phyloP scores from a whole-genome alignment of 2,113 vertebrate genomes.

The Raja brachyura region DNA sequence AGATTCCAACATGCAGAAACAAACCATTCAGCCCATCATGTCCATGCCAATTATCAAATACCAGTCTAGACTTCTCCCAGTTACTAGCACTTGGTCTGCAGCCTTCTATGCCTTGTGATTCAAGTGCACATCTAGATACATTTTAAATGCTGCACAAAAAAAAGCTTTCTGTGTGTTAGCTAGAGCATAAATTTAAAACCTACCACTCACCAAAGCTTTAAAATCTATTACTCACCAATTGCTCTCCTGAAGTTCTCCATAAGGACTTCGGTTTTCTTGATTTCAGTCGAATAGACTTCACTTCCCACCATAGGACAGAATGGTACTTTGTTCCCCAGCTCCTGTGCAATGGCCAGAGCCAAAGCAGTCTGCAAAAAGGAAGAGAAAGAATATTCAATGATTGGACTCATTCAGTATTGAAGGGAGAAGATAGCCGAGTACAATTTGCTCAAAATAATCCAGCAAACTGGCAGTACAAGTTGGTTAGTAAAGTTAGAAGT shows the following conservation, averaged over 20 bases:
- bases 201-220: conserved; percentile 53
- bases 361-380: conserved; percentile 73
- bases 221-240: conserved; percentile 70
- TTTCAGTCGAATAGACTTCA: conserved; percentile 94
- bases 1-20: too few species aligned
- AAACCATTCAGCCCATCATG: too few species aligned
- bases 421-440: background rate
- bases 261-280: conserved; percentile 96
- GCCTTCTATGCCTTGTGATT: too few species aligned
- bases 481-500: too few species aligned
- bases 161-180: conserved; percentile 47
- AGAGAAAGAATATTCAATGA: conserved; percentile 37
- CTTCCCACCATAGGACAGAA: conserved; percentile 99
- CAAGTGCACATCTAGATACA: too few species aligned
- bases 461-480: too few species aligned
- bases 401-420: background rate
- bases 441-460: background rate
- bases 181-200: background rate
- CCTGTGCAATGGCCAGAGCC: conserved; percentile 89
- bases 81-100: too few species aligned
- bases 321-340: conserved; percentile 93
- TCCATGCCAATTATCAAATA: too few species aligned
- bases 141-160: background rate
- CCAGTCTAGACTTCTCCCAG: too few species aligned
- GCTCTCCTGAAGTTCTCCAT: conserved; percentile 98